A percentile compares a stretch with the other conserved stretches of the same genome.
These are phyloP conservation scores for Sapayoa aenigma DNA, from an alignment of 2,113 vertebrate genomes.

Conservation along the genomic window DNA sequence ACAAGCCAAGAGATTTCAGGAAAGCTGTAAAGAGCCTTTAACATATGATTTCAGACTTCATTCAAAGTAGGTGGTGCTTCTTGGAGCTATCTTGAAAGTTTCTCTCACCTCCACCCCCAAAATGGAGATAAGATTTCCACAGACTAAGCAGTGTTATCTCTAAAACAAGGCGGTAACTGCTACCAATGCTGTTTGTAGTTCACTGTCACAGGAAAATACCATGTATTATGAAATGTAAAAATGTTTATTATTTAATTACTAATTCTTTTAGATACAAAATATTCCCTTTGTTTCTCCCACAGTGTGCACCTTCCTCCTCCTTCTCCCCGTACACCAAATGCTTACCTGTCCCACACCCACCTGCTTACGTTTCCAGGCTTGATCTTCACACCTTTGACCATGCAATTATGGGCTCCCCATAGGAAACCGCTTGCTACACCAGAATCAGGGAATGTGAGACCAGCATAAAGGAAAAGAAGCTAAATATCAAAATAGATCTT, in stretches of 20 bases:
- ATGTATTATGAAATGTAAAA: not conserved
- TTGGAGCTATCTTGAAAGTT: constrained; percentile 5
- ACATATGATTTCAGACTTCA: not conserved
- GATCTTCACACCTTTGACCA: not conserved
- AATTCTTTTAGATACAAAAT: not conserved
- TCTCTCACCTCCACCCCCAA: constrained; percentile 14
- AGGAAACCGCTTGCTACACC: not conserved
- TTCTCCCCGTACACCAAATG: not conserved
- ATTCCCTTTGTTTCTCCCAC: not conserved
- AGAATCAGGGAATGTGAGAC: not conserved
- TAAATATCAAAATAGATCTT: not conserved
- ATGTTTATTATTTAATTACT: not conserved
- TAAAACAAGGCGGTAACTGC: not conserved
- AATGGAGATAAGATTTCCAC: constrained; percentile 17
- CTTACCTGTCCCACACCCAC: not conserved
- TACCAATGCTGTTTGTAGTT: not conserved
- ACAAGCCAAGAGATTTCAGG: not conserved
- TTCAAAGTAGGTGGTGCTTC: constrained; percentile 16
- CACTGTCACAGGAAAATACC: not conserved
- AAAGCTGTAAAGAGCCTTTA: not conserved
- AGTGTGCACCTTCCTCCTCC: not conserved
- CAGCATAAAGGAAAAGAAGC: not conserved
- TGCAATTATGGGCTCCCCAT: not conserved
- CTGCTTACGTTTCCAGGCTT: not conserved
- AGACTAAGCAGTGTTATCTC: constrained; percentile 49